Evolutionary conservation across 2,888 invertebrate genomes (phyloP), one percentile per base, ranked within the genome.

Genomic region (Strigamia crassipes): DNA sequence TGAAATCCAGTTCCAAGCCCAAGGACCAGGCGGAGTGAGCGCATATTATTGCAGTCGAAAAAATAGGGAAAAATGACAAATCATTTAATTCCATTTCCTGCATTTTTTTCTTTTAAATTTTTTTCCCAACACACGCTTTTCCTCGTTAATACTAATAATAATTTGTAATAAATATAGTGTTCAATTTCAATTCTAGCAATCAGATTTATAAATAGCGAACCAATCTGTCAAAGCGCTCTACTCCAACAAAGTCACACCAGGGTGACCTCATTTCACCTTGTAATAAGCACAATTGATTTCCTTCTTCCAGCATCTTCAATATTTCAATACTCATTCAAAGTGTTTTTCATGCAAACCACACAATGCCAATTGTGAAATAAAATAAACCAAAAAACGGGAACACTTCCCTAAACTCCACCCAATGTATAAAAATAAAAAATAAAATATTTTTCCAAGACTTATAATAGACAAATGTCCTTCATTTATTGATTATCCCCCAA

Each of bases 321-420:
- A 27, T 31, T 56, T 73, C 73, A 73, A 73, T 73, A 73, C 31
- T 73, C 73, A 73, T 31, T 73, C 31, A 31, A 73, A 73, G 12
- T 31, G 2, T 23, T 73, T 27, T 73, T 23, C 15, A 10, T 18
- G 15, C 9, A n/a, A 56, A 27, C 31, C 23, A 10, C 27, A 23
- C 13, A 73, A 73, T 73, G 13, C 15, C 73, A 73, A 73, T 73
- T 73, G 56, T 56, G n/a, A 46, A 15, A 46, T 1, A 46, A 46
- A 56, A 56, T 56, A 18, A 9, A 56, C 56, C n/a, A 56, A 56
- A 56, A 73, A 27, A 15, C 13, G 12, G 12, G n/a, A 27, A 31
- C 27, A 73, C 73, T 73, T 73, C 73, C 73, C 23, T 31, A 73
- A 66, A 23, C 73, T 73, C 73, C 73, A 73, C 73, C 73, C 73